Percentiles rank a stretch among this genome's conserved stretches.
phyloP scores from a whole-genome alignment of 2,797 vertebrate species.

The Telmatherina bonti region DNA sequence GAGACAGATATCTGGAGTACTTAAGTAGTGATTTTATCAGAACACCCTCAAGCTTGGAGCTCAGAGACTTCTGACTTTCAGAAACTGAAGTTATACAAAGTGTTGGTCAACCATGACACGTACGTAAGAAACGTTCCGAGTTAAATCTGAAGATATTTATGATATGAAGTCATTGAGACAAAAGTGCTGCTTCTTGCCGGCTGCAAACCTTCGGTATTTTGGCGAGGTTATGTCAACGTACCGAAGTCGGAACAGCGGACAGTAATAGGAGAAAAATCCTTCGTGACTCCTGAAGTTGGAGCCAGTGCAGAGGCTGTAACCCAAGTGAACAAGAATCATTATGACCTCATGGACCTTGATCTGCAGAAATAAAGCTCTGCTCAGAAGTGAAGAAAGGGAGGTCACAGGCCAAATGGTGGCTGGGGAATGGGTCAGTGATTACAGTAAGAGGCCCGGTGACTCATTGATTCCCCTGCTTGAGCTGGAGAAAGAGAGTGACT shows the following conservation, averaged over 20 bases:
- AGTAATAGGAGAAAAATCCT: constrained; percentile 45
- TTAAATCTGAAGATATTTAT: background rate
- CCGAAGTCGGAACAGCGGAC: constrained; percentile 20
- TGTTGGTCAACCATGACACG: constrained; percentile 23
- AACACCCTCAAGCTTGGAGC: constrained; percentile 56
- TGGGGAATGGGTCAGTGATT: constrained; percentile 84
- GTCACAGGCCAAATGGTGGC: constrained; percentile 80
- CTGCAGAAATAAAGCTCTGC: constrained; percentile 71
- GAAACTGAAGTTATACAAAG: constrained; percentile 15
- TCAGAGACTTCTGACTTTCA: constrained; percentile 44
- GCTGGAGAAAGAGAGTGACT: constrained; percentile 43
- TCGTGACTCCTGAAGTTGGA: constrained; percentile 42
- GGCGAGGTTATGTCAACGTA: constrained; percentile 9
- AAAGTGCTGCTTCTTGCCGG: background rate
- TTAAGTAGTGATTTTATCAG: constrained; percentile 64
- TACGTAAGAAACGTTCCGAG: constrained; percentile 6
- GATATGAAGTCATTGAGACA: background rate
- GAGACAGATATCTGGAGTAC: constrained; percentile 69
- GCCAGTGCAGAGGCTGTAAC: constrained; percentile 58
- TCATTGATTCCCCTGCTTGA: constrained; percentile 79
- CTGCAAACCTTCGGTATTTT: background rate
- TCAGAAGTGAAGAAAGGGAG: constrained; percentile 61
- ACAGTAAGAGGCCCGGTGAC: constrained; percentile 78
- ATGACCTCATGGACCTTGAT: constrained; percentile 67
- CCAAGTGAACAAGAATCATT: constrained; percentile 77